Evolutionary conservation across 1,140 invertebrate species (phyloP), one percentile per base, ranked within the genome.

Genomic region (Drosophila guanche): DNA sequence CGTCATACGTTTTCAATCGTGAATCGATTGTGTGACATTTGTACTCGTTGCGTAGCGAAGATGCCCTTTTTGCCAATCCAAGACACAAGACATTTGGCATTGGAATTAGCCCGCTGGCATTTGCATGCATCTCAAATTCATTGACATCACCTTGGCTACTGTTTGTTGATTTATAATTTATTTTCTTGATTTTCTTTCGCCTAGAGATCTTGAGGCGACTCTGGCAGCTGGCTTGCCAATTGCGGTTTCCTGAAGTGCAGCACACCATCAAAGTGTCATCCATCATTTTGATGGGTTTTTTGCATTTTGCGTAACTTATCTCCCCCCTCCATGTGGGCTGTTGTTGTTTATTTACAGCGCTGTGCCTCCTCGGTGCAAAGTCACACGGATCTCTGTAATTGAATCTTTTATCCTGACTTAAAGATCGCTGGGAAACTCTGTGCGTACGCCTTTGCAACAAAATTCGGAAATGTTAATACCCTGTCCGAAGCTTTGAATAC

Each of bases 141-240:
- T 86, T 86, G 81, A 86, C 77, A 76, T 86, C 59, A 72, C 72
- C 59, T 61, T 70, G 77, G 59, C 76, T 80, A 69, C 77, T 80
- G 77, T 86, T 88, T 86, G 81, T 86, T 86, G 81, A 88, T 86
- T 78, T 86, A 77, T 75, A 81, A 86, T 88, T 88, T 86, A 81
- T 86, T 85, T 83, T 83, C 86, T 85, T 74, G 69, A 86, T 86
- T 85, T 85, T 86, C 10, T 4, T 12, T 75, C 78, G 74, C 69
- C 70, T 62, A 48, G 40, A 25, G 51, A 66, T 55, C 53, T 50
- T 55, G 23, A 59, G n/a, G n/a, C 20, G 51, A 37, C 57, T 41
- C 5, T 33, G 57, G 58, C 78, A 73, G 69, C 74, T 67, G 63
- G 76, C 80, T 85, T 84, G 60, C 51, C 65, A 68, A 48, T 79